Conservation (phyloP, 2,888 invertebrate species). For the Watsonalla cultraria region DNA sequence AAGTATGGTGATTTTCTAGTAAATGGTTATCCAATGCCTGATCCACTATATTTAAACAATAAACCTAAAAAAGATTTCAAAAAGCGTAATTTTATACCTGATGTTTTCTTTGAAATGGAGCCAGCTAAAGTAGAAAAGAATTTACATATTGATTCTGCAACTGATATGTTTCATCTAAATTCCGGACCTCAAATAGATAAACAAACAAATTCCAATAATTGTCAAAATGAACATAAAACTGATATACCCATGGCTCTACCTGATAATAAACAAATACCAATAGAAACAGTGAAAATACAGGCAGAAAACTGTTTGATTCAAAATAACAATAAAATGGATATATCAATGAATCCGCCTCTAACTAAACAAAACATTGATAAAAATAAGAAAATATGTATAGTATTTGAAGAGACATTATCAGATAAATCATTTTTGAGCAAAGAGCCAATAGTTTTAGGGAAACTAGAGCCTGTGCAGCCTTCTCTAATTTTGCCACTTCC, state of each 20-base stretch:
- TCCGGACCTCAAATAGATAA: background rate
- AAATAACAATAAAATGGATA: background rate
- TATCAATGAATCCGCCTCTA: background rate
- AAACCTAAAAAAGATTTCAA: constrained; percentile 12
- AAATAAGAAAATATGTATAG: constrained; percentile 44
- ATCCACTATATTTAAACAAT: constrained; percentile 19
- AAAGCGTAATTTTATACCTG: background rate
- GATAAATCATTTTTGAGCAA: constrained; percentile 30
- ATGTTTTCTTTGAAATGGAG: background rate
- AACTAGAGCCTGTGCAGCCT: constrained; percentile 46
- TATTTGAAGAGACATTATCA: constrained; percentile 54
- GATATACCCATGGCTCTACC: no score
- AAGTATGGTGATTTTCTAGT: constrained; percentile 66
- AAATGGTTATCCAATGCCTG: constrained; percentile 42
- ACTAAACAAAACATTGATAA: background rate
- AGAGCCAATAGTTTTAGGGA: constrained; percentile 14
- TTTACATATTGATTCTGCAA: background rate
- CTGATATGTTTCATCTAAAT: background rate
- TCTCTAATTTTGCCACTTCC: constrained; percentile 35
- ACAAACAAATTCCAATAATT: background rate
- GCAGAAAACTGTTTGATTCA: background rate
- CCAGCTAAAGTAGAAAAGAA: background rate
- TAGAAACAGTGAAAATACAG: background rate
- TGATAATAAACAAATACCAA: background rate
- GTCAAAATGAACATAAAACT: no score